Evolutionary conservation across 2,888 invertebrate genomes (phyloP).

Genomic region (Yponomeuta evonymella): DNA sequence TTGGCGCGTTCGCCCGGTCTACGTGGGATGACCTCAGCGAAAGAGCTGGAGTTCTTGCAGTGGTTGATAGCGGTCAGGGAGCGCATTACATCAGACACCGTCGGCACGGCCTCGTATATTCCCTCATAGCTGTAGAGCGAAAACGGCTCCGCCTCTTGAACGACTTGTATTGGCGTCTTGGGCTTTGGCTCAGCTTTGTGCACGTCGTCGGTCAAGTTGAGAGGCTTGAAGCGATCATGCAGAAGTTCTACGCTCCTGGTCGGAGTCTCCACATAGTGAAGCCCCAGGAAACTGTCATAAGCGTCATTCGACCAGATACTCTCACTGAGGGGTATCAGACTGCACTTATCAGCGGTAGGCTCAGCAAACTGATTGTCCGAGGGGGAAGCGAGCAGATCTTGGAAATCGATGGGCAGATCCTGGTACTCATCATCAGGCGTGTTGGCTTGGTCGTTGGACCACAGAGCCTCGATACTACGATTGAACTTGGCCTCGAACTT

Average conservation of each 20-base stretch:
- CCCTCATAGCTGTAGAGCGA: conserved; percentile 55
- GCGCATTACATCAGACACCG: conserved; percentile 58
- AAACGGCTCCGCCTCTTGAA: conserved; percentile 40
- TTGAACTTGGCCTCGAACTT: conserved; percentile 81
- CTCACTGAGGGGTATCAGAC: conserved; percentile 49
- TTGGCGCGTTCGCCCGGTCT: conserved; percentile 78
- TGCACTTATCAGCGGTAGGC: conserved; percentile 54
- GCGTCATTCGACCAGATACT: conserved; percentile 52
- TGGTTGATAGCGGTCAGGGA: conserved; percentile 78
- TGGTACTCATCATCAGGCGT: conserved; percentile 75
- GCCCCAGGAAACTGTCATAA: neutral
- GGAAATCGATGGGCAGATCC: conserved; percentile 78
- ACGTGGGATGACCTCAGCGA: conserved; percentile 75
- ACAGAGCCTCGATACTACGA: conserved; percentile 80
- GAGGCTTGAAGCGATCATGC: conserved; percentile 46
- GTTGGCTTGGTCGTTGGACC: conserved; percentile 72
- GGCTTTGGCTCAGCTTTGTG: conserved; percentile 17
- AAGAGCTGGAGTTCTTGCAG: conserved; percentile 74
- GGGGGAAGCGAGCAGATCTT: conserved; percentile 76
- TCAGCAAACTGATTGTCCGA: conserved; percentile 66
- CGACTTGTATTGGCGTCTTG: conserved; percentile 25
- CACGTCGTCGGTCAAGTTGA: conserved; percentile 40
- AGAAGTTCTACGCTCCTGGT: conserved; percentile 26
- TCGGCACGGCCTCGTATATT: conserved; percentile 53
- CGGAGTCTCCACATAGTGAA: neutral